Evolutionary conservation across 2,797 vertebrate genomes (phyloP), one percentile per base, ranked within the genome.

Genomic region (Rhynchotus rufescens): DNA sequence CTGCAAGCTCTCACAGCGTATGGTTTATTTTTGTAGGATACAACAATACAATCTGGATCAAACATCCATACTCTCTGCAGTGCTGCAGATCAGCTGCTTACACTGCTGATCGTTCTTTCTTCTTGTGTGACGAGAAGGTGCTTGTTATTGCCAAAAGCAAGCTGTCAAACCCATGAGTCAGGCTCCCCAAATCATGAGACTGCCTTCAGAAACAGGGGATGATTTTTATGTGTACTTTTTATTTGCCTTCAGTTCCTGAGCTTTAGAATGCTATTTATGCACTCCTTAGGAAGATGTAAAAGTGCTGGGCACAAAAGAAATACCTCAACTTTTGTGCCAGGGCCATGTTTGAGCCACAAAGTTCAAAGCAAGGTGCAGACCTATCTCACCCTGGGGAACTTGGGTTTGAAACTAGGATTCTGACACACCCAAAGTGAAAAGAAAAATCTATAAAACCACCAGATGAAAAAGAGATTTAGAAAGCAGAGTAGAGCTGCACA

Each of bases 141-240:
- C 5, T 86, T 45, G 10, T 52, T 80, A 38, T 40, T 56, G 30
- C 81, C 79, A 79, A 84, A 71, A 72, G 32, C 30, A 76, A 85
- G 76, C 56, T 79, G 75, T 88, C 54, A 90, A 54, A 65, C 21
- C 61, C 89, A 60, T 16, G 4, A 95, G 59, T 86, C 89, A 88
- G 59, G 72, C 4, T 23, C 42, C 30, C 54, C 51, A 42, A 19
- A 34, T 51, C 84, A 34, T 66, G 30, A 60, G 42, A 60, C 45
- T 83, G 69, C 34, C 25, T 80, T 79, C 60, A 81, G 83, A 90
- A 90, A 5, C 74, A 80, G 30, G 16, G 32, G 20, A 40, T 21
- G 0, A 34, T 26, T 40, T 72, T 84, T 82, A 84, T 72, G n/a
- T 15, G 54, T 28, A 6, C 9, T 92, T 93, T 75, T 84, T 59